A percentile compares a stretch with the other conserved stretches of the same genome.
phyloP scores from a whole-genome alignment of 2,797 vertebrate genomes.

The Tenualosa thibaudeaui region DNA sequence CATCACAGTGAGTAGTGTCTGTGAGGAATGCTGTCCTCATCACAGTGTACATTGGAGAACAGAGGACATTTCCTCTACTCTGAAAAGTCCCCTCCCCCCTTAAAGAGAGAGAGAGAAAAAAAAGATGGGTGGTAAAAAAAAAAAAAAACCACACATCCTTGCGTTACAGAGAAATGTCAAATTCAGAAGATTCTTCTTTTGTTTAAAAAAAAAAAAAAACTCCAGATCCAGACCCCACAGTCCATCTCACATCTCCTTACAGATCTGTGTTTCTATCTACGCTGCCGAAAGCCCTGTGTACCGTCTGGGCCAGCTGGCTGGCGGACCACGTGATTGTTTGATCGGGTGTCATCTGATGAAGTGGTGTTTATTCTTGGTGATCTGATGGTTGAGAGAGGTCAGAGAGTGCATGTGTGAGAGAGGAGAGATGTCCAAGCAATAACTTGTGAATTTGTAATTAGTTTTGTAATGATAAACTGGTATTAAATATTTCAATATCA shows the following conservation, averaged over 20 bases:
- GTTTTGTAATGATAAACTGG: not conserved
- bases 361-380: constrained; percentile 69
- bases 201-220: not conserved
- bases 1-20: constrained; percentile 89
- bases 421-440: not conserved
- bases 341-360: constrained; percentile 83
- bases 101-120: not conserved
- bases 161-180: constrained; percentile 40
- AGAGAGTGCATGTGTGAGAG: constrained; percentile 32
- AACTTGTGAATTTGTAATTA: not conserved
- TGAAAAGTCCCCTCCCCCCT: not conserved
- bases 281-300: constrained; percentile 92
- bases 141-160: constrained; percentile 4
- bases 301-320: constrained; percentile 90
- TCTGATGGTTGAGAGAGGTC: constrained; percentile 53
- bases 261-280: constrained; percentile 82
- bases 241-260: constrained; percentile 31
- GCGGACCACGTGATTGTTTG: constrained; percentile 87
- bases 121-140: constrained; percentile 27
- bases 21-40: constrained; percentile 68
- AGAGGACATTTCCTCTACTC: constrained; percentile 51
- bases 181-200: constrained; percentile 10
- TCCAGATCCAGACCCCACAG: not conserved
- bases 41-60: constrained; percentile 74
- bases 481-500: not conserved